Evolutionary conservation across 2,888 invertebrate species (phyloP).

Genomic region (Coenonympha glycerion): DNA sequence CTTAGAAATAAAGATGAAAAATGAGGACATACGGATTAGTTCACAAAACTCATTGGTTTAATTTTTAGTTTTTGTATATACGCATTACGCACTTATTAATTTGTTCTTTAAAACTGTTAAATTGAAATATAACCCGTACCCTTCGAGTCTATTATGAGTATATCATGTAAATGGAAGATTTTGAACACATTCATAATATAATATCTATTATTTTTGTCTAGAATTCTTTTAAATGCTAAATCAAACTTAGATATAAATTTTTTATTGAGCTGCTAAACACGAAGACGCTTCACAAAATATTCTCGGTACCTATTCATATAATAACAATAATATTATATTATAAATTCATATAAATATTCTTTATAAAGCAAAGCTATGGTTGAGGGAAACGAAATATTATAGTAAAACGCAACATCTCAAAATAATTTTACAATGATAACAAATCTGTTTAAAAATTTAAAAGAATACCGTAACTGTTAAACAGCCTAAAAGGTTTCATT

Average conservation of each 20-base stretch:
- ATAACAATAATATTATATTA: conserved; percentile 45
- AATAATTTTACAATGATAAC: conserved; percentile 24
- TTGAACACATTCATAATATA: background rate
- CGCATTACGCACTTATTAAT: no score
- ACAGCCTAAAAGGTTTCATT: conserved; percentile 61
- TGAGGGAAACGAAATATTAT: conserved; percentile 13
- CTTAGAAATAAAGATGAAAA: no score
- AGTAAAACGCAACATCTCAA: conserved; percentile 20
- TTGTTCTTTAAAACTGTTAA: no score
- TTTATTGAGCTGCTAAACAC: background rate
- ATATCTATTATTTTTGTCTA: no score
- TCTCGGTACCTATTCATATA: conserved; percentile 43
- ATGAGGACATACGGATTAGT: no score
- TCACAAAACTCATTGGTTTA: no score
- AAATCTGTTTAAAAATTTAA: conserved; percentile 17
- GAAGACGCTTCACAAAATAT: conserved; percentile 27
- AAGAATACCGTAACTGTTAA: conserved; percentile 51
- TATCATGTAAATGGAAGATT: conserved; percentile 1
- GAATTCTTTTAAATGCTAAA: no score
- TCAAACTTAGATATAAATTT: background rate
- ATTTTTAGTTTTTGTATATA: no score
- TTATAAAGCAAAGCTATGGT: conserved; percentile 51
- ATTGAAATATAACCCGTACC: no score
- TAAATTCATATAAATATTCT: conserved; percentile 44
- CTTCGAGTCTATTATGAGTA: no score